Evolutionary conservation across 1,140 invertebrate species (phyloP).

Genomic region (Cherax destructor): DNA sequence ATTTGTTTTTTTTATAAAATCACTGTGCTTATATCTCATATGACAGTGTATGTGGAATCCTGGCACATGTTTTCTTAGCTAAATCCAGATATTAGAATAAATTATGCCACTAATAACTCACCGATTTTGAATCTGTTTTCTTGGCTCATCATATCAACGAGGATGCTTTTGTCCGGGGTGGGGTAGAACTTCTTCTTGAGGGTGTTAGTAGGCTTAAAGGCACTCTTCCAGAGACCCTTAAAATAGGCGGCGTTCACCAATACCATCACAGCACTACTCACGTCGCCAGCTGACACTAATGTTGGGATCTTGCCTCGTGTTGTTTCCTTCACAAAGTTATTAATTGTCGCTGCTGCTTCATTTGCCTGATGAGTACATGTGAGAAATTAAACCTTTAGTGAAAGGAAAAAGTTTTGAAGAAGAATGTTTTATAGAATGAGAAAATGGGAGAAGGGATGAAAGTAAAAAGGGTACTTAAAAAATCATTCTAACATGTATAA

Average conservation of each 20-base stretch:
- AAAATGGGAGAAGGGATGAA: too few species aligned
- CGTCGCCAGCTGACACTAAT: constrained; percentile 75
- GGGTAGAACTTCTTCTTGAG: background rate
- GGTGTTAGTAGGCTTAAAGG: constrained; percentile 81
- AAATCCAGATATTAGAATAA: too few species aligned
- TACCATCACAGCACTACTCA: constrained; percentile 78
- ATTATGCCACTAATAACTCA: background rate
- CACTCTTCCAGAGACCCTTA: constrained; percentile 85
- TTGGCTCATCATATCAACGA: constrained; percentile 13
- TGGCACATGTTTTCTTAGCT: too few species aligned
- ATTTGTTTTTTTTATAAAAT: too few species aligned
- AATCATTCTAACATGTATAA: too few species aligned
- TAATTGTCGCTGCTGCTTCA: constrained; percentile 10
- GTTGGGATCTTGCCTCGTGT: constrained; percentile 49
- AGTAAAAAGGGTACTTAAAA: too few species aligned
- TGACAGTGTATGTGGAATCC: too few species aligned
- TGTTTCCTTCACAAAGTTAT: background rate
- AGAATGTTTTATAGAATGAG: too few species aligned
- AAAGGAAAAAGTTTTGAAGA: too few species aligned
- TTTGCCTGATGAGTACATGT: background rate
- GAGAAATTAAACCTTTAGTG: too few species aligned
- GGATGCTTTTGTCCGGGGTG: background rate
- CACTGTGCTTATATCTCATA: too few species aligned
- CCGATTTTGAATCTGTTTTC: background rate
- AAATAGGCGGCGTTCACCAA: constrained; percentile 91